phyloP scores from a whole-genome alignment of 2,113 vertebrate species.

The Stegostoma tigrinum region DNA sequence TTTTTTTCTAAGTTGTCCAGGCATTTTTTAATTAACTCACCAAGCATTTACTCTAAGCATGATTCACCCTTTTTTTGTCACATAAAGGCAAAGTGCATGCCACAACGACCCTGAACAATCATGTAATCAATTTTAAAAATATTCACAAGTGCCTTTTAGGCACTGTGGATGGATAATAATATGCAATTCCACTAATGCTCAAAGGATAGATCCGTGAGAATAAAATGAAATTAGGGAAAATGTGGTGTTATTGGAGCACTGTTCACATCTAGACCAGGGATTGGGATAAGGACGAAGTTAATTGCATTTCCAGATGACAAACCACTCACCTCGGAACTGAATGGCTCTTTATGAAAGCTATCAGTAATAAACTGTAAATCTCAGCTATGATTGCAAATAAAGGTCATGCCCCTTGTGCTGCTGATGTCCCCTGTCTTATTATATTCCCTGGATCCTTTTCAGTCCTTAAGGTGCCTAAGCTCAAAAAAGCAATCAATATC shows the following conservation, averaged over 20 bases:
- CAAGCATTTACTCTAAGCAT: conserved; percentile 25
- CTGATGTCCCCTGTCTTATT: conserved; percentile 65
- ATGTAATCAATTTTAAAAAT: conserved; percentile 42
- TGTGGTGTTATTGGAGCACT: conserved; percentile 56
- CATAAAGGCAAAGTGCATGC: conserved; percentile 26
- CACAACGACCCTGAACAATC: conserved; percentile 36
- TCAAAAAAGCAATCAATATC: conserved; percentile 37
- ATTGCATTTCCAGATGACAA: conserved; percentile 85
- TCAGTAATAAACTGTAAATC: conserved; percentile 85
- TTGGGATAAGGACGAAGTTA: conserved; percentile 75
- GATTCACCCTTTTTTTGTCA: conserved; percentile 30
- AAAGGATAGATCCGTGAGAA: conserved; percentile 55
- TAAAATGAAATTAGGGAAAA: conserved; percentile 62
- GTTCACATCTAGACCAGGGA: conserved; percentile 67
- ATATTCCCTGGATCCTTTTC: conserved; percentile 60
- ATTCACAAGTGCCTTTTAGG: conserved; percentile 52
- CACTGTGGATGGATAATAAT: conserved; percentile 47
- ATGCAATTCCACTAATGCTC: conserved; percentile 54
- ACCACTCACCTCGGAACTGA: conserved; percentile 82
- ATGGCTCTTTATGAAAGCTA: conserved; percentile 84
- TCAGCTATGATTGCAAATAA: conserved; percentile 82
- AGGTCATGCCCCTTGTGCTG: conserved; percentile 72
- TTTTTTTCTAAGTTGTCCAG: conserved; percentile 5
- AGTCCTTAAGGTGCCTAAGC: conserved; percentile 56
- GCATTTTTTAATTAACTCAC: conserved; percentile 35